Evolutionary conservation across 2,113 vertebrate genomes (phyloP), one percentile per base, ranked within the genome.

Genomic region (Notothenia coriiceps): DNA sequence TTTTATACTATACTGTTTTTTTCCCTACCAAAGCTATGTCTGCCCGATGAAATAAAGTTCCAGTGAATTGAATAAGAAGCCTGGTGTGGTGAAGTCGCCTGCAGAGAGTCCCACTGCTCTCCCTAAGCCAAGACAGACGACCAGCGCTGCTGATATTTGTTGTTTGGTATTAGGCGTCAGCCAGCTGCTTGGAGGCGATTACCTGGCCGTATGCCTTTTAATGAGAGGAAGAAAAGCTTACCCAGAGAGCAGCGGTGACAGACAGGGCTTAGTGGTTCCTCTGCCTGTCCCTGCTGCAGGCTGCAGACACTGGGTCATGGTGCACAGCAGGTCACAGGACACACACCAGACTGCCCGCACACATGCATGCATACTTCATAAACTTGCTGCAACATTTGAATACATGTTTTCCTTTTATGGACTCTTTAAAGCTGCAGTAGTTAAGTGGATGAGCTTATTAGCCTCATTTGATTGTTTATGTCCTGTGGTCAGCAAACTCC

Each of bases 201-300:
- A 93, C 71, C 84, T 61, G 29, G 29, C 29, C 25, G 86, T 81
- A 75, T 81, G 83, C 84, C 87, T 90, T 91, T 93, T 92, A 94
- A 91, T 90, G 85, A 90, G 88, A 88, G 86, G 90, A 92, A 89
- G 90, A 88, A 73, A 76, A 71, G 88, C 85, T 93, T 90, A 91
- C 92, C 89, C 82, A 67, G 88, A 89, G 84, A 85, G 82, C 46
- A 13, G 20, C 51, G 10, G 79, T 80, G 67, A 66, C 80, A 85
- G 86, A 90, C 76, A 71, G 46, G 79, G 87, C 87, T 88, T 84
- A 91, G 75, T 7, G 61, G 62, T 18, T 2, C 0, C 33, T 46
- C 80, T 81, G 79, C 46, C 81, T 71, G 60, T 35, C 76, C 7
- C 22, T 43, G 84, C 78, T 73, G 66, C 55, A 61, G 52, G 68